A percentile compares a stretch with the other conserved stretches of the same genome.
Conservation (phyloP, 2,888 invertebrate genomes). For the Apodemia hepburni region DNA sequence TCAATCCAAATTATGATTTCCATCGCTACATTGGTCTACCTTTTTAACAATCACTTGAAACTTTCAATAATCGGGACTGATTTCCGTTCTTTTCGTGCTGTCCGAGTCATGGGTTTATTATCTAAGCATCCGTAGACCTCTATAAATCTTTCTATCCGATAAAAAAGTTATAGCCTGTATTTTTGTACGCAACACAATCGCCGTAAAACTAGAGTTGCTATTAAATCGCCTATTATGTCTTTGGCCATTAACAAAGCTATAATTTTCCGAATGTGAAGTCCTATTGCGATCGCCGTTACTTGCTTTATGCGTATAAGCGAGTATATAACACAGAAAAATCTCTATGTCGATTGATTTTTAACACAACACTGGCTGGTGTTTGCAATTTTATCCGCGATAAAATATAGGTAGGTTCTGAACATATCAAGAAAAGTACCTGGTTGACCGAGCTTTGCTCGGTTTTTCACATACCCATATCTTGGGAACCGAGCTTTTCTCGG, state of each 20-base stretch:
- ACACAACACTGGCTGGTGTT: too few relatives aligned
- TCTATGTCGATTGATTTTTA: too few relatives aligned
- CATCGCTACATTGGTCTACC: too few relatives aligned
- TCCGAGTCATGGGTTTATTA: neutral
- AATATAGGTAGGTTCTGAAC: too few relatives aligned
- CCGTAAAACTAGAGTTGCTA: slow-evolving; percentile 5
- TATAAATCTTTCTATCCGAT: neutral
- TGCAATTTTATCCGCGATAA: too few relatives aligned
- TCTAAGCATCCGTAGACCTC: neutral
- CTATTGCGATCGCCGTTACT: neutral
- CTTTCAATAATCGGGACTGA: neutral
- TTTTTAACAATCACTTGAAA: neutral
- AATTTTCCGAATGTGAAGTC: neutral
- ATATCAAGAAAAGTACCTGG: too few relatives aligned
- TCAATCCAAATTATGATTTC: neutral
- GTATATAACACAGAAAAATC: neutral
- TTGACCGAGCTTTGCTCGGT: too few relatives aligned
- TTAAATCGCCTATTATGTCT: slow-evolving; percentile 14
- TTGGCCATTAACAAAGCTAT: neutral
- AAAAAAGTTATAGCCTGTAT: slow-evolving; percentile 5
- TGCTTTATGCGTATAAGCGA: neutral
- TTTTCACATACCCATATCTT: too few relatives aligned
- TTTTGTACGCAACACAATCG: slow-evolving; percentile 1
- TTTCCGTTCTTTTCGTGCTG: neutral
- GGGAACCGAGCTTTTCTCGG: too few relatives aligned